These are phyloP conservation scores for Tolmerus cingulatus DNA, from an alignment of 2,888 invertebrate species.

Conservation along the genomic window DNA sequence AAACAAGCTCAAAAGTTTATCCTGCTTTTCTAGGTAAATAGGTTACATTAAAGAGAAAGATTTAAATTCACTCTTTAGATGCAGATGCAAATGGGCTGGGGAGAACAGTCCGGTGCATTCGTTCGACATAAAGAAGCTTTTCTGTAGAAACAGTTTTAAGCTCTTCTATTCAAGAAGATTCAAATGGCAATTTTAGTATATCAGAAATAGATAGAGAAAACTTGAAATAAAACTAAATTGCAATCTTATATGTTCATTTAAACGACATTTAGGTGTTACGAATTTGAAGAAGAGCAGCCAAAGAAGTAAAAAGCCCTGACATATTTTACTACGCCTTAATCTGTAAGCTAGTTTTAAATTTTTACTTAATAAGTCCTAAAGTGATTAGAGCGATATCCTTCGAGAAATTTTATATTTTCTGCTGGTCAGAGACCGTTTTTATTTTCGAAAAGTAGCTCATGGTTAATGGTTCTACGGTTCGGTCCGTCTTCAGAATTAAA, in stretches of 20 bases:
- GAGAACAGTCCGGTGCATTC: not conserved
- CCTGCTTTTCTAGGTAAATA: not conserved
- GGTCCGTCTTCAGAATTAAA: not conserved
- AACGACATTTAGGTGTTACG: not conserved
- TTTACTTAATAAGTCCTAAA: not conserved
- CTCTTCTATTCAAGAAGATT: not conserved
- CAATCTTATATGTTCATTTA: not conserved
- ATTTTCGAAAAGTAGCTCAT: not conserved
- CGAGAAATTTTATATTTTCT: not conserved
- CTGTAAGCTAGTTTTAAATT: not conserved
- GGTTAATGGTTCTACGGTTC: not conserved
- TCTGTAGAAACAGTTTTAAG: not conserved
- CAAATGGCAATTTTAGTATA: not conserved
- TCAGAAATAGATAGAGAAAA: not conserved
- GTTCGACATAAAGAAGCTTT: not conserved
- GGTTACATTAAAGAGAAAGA: not conserved
- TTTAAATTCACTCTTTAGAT: not conserved
- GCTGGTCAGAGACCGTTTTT: not conserved
- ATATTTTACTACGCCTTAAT: too few relatives aligned
- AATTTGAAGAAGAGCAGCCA: not conserved
- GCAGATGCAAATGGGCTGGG: not conserved
- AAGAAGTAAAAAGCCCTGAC: too few relatives aligned
- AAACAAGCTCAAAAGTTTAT: not conserved
- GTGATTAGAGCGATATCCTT: not conserved
- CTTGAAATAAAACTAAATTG: not conserved